These are phyloP conservation scores for Mesodorylaimus sp. DNA, from an alignment of 2,888 invertebrate species.

Conservation along the genomic window DNA sequence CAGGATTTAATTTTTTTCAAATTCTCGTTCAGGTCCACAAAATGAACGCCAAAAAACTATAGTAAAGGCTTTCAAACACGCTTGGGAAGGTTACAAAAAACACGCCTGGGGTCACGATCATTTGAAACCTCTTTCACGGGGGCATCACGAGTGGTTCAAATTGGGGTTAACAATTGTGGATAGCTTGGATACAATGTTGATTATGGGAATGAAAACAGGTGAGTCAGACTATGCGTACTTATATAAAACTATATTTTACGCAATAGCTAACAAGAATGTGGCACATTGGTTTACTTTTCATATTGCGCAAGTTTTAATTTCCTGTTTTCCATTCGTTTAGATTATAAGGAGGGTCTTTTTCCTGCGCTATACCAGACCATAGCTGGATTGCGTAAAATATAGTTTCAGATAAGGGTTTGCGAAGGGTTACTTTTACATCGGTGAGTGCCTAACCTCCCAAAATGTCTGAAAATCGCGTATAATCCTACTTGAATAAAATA, in stretches of 20 bases:
- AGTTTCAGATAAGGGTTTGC: too few species aligned
- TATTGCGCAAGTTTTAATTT: too few species aligned
- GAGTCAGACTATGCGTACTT: constrained; percentile 14
- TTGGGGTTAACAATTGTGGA: constrained; percentile 89
- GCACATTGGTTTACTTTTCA: too few species aligned
- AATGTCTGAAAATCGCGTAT: too few species aligned
- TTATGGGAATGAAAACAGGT: constrained; percentile 84
- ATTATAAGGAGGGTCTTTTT: too few species aligned
- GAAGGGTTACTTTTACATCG: too few species aligned
- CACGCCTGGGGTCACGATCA: constrained; percentile 96
- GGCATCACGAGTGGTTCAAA: constrained; percentile 78
- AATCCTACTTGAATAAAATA: too few species aligned
- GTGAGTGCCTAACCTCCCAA: too few species aligned
- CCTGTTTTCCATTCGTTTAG: too few species aligned
- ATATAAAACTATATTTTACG: background rate
- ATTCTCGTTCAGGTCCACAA: constrained; percentile 44
- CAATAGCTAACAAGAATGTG: too few species aligned
- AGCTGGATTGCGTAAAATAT: too few species aligned
- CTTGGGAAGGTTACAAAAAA: constrained; percentile 78
- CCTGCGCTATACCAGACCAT: too few species aligned
- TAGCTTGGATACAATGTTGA: constrained; percentile 78
- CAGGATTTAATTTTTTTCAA: background rate
- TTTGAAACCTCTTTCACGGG: constrained; percentile 66
- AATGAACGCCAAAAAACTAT: constrained; percentile 66
- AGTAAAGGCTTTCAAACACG: constrained; percentile 69